Evolutionary conservation across 2,797 vertebrate species (phyloP).

Genomic region (Momotus momota): DNA sequence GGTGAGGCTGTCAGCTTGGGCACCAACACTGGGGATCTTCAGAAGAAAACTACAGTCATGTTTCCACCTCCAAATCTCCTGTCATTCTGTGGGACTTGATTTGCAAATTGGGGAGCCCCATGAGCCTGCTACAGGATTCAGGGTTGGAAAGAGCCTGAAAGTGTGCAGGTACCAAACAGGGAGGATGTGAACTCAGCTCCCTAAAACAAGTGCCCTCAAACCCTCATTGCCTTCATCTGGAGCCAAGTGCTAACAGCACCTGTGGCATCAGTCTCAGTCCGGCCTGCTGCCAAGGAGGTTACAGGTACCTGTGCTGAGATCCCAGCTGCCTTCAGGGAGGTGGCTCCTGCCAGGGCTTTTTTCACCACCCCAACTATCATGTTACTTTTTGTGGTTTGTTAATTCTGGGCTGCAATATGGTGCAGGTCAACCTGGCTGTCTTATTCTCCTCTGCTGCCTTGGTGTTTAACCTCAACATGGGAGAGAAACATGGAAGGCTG

Average conservation of each 20-base stretch:
- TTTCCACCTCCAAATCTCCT: not conserved
- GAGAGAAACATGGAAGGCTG: not conserved
- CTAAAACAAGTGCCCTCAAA: not conserved
- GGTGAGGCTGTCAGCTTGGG: not conserved
- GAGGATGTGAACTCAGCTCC: not conserved
- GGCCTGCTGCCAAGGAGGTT: not conserved
- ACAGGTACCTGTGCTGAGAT: rapidly evolving
- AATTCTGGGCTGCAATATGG: not conserved
- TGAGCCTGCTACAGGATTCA: rapidly evolving
- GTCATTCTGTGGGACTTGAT: not conserved
- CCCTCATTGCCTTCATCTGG: not conserved
- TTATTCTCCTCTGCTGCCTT: rapidly evolving
- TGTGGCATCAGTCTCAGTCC: not conserved
- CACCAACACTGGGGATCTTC: not conserved
- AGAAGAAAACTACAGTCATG: not conserved
- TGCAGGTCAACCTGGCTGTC: not conserved
- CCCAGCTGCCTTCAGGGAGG: not conserved
- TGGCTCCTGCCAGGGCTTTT: not conserved
- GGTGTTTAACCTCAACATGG: rapidly evolving
- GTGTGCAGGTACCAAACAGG: not conserved
- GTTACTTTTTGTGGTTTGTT: not conserved
- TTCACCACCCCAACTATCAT: rapidly evolving
- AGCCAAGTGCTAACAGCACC: not conserved
- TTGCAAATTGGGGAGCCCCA: not conserved
- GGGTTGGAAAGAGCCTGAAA: not conserved